Evolutionary conservation across 2,888 invertebrate genomes (phyloP).

Genomic region (Aspidapion aeneum): DNA sequence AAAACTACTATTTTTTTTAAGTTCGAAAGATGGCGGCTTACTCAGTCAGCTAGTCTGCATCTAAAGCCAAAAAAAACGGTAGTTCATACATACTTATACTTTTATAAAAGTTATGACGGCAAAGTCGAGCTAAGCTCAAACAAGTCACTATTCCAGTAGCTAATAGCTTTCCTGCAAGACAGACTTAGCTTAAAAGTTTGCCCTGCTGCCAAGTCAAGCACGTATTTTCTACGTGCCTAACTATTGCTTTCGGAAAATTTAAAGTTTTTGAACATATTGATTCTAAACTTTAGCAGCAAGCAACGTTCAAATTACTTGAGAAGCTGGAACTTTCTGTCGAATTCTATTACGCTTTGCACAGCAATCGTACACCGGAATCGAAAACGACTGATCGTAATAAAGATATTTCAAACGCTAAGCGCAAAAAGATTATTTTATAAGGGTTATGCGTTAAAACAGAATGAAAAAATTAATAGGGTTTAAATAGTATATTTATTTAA

Average conservation of each 20-base stretch:
- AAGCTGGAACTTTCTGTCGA: not conserved
- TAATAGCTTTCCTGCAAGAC: not conserved
- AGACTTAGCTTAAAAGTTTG: not conserved
- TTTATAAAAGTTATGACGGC: too few species aligned
- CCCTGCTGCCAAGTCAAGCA: not conserved
- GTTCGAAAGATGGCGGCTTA: too few species aligned
- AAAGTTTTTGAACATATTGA: not conserved
- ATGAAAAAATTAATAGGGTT: too few species aligned
- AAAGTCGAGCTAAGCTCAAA: too few species aligned
- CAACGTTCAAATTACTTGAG: not conserved
- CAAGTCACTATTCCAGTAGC: not conserved
- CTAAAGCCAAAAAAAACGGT: too few species aligned
- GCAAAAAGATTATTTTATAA: not conserved
- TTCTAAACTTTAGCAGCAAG: not conserved
- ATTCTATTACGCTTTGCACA: conserved; percentile 3
- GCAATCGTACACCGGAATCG: not conserved
- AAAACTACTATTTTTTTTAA: too few species aligned
- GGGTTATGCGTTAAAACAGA: too few species aligned
- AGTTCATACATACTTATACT: too few species aligned
- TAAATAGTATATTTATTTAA: too few species aligned
- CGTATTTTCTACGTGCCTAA: not conserved
- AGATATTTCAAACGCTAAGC: not conserved
- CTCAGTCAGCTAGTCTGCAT: too few species aligned
- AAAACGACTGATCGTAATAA: not conserved
- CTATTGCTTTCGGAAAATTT: not conserved